Percentiles rank a stretch among this genome's conserved stretches.
Conservation (phyloP, 2,113 vertebrate genomes). For the Mobula birostris region DNA sequence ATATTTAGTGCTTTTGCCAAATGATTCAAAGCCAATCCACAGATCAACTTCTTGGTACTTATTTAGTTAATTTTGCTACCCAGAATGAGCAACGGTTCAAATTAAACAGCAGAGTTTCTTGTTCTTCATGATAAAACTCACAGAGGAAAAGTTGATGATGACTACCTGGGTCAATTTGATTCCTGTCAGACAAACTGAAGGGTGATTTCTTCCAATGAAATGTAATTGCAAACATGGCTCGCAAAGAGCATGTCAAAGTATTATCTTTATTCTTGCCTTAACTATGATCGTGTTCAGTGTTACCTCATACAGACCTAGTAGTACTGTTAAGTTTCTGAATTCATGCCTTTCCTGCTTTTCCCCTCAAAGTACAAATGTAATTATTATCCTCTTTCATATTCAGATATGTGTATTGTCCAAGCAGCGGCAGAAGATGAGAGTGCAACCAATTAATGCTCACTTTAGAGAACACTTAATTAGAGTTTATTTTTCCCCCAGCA, state of each 20-base stretch:
- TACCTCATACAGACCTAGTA: neutral
- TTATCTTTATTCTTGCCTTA: neutral
- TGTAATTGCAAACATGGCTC: too few species aligned
- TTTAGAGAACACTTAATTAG: neutral
- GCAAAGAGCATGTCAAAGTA: neutral
- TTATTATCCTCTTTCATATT: neutral
- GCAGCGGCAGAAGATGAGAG: neutral
- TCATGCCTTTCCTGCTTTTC: neutral
- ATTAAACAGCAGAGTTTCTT: neutral
- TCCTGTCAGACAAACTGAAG: neutral
- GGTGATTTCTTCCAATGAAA: neutral
- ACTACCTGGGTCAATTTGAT: neutral
- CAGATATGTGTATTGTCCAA: neutral
- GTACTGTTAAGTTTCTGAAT: neutral
- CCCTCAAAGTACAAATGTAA: neutral
- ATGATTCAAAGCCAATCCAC: neutral
- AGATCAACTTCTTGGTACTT: neutral
- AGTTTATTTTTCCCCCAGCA: too few species aligned
- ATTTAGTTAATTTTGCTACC: neutral
- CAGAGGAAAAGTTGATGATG: neutral
- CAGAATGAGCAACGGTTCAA: neutral
- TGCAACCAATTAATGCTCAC: neutral
- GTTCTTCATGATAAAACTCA: too few species aligned
- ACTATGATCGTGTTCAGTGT: neutral
- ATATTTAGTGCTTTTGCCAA: neutral